Conservation (phyloP, 2,113 vertebrate genomes). For the Ptilorrhoa leucosticta region DNA sequence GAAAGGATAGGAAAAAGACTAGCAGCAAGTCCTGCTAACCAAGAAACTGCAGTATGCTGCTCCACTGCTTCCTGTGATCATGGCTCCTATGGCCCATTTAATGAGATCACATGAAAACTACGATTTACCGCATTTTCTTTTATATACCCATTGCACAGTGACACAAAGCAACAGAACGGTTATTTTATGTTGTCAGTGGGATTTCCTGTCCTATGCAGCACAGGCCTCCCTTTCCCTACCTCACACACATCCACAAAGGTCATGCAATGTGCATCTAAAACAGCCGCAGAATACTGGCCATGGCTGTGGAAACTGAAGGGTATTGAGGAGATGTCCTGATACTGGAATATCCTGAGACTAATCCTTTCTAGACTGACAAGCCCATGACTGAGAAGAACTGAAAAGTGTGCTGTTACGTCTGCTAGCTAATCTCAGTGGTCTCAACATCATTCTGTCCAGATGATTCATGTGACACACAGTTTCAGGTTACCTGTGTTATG, state of each 20-base stretch:
- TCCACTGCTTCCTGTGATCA: not conserved
- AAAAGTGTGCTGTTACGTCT: not conserved
- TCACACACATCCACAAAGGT: not conserved
- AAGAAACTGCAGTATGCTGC: not conserved
- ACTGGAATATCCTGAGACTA: not conserved
- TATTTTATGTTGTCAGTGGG: not conserved
- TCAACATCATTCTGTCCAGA: not conserved
- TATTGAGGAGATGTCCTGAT: not conserved
- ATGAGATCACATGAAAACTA: not conserved
- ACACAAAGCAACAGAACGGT: not conserved
- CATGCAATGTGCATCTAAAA: not conserved
- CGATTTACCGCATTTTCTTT: not conserved
- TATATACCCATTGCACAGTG: not conserved
- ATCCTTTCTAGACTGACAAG: not conserved
- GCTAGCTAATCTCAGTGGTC: not conserved
- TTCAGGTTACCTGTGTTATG: not conserved
- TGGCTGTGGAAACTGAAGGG: not conserved
- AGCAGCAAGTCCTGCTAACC: not conserved
- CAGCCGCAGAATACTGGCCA: not conserved
- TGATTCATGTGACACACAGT: not conserved
- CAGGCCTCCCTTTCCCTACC: not conserved
- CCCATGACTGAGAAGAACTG: not conserved
- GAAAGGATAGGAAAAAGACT: not conserved
- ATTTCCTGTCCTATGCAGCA: not conserved
- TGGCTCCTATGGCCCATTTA: not conserved